Percentiles rank a stretch among this genome's conserved stretches.
phyloP scores from a whole-genome alignment of 2,797 vertebrate species.

The Iguana delicatissima region DNA sequence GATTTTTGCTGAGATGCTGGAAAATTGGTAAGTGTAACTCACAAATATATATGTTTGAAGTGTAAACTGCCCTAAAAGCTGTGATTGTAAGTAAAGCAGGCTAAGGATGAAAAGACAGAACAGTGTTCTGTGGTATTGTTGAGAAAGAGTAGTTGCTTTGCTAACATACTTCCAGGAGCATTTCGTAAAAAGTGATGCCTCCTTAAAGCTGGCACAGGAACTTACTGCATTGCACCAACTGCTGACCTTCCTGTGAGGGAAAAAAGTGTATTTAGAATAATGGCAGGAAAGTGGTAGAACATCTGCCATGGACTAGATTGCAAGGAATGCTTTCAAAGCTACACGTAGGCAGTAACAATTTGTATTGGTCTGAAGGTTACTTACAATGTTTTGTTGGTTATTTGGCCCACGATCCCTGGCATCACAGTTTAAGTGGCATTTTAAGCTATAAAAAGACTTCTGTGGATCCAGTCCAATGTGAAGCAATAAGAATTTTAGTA shows the following conservation, averaged over 20 bases:
- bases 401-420: neutral
- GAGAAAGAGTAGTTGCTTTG: neutral
- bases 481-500: neutral
- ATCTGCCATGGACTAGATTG: slow-evolving; percentile 5
- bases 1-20: slow-evolving; percentile 30
- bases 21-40: slow-evolving; percentile 1
- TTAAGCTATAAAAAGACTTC: slow-evolving; percentile 27
- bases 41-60: neutral
- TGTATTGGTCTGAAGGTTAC: slow-evolving; percentile 23
- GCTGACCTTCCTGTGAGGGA: slow-evolving; percentile 24
- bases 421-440: neutral
- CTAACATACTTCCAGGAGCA: neutral
- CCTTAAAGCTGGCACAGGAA: slow-evolving; percentile 18
- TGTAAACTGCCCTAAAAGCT: slow-evolving; percentile 15
- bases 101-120: slow-evolving; percentile 1
- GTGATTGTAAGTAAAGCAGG: slow-evolving; percentile 23
- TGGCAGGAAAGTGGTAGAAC: slow-evolving; percentile 24
- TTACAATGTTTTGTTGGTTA: slow-evolving; percentile 29
- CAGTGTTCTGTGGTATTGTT: slow-evolving; percentile 1
- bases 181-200: slow-evolving; percentile 30
- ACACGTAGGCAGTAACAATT: neutral
- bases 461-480: slow-evolving; percentile 1
- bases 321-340: slow-evolving; percentile 24
- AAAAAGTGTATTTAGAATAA: slow-evolving; percentile 42
- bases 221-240: slow-evolving; percentile 58